These are phyloP conservation scores for Rotaria magnacalcarata DNA, from an alignment of 2,888 invertebrate species.

Conservation along the genomic window DNA sequence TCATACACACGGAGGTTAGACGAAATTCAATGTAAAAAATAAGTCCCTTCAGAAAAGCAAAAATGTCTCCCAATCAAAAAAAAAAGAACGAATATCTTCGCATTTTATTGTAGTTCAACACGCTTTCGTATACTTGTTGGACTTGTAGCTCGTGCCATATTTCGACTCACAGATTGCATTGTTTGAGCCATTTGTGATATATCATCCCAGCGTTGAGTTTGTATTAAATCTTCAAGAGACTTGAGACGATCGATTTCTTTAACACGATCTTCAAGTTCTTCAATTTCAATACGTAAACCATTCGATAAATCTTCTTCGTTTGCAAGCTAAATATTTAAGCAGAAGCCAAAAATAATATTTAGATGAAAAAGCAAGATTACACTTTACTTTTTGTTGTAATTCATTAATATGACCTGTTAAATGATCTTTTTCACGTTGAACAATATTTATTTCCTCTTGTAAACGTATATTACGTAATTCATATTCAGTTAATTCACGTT, in stretches of 20 bases:
- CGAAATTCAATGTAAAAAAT: background rate
- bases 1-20: background rate
- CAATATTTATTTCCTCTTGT: background rate
- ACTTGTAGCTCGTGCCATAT: constrained; percentile 49
- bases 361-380: too few species aligned
- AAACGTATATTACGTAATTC: constrained; percentile 7
- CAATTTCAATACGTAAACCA: constrained; percentile 16
- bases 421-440: constrained; percentile 36
- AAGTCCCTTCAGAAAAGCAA: background rate
- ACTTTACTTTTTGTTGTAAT: constrained; percentile 28
- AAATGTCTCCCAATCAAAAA: background rate
- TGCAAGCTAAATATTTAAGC: background rate
- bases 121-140: constrained; percentile 31
- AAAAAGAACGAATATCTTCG: background rate
- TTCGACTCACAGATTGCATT: constrained; percentile 55
- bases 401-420: background rate
- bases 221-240: constrained; percentile 47
- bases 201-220: constrained; percentile 58
- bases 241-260: constrained; percentile 42
- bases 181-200: constrained; percentile 57
- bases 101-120: background rate
- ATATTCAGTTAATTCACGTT: constrained; percentile 19
- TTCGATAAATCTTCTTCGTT: constrained; percentile 15
- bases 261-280: constrained; percentile 35
- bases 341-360: too few species aligned